phyloP scores from a whole-genome alignment of 2,888 invertebrate species.

The Odontocolon sp. region DNA sequence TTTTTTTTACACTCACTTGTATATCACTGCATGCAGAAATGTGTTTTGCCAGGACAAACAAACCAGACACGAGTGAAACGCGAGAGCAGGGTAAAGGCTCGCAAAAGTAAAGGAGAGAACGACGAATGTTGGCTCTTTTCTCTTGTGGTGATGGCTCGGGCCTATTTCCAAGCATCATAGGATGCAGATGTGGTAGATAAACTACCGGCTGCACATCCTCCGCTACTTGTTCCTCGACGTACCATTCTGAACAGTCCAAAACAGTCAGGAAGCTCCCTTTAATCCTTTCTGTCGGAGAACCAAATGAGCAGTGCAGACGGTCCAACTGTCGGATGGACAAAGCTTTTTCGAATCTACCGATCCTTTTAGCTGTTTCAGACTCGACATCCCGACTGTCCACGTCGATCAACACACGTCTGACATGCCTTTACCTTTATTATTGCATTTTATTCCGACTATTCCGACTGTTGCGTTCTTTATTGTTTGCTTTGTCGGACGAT shows the following conservation, averaged over 20 bases:
- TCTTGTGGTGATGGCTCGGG: no score
- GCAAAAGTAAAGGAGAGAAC: constrained; percentile 12
- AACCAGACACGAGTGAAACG: constrained; percentile 32
- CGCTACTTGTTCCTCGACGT: no score
- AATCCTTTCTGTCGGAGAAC: constrained; percentile 71
- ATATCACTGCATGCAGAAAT: constrained; percentile 34
- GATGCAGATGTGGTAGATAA: no score
- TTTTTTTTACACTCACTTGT: constrained; percentile 23
- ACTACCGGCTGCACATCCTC: no score
- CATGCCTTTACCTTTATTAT: constrained; percentile 39
- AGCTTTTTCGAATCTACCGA: constrained; percentile 59
- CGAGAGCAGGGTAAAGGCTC: constrained; percentile 19
- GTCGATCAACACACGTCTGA: constrained; percentile 37
- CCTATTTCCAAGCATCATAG: no score
- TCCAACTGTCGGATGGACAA: constrained; percentile 62
- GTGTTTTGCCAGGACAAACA: constrained; percentile 39
- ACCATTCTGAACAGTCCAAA: constrained; percentile 43
- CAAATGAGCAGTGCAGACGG: constrained; percentile 70
- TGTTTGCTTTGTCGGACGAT: no score
- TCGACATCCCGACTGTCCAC: constrained; percentile 1
- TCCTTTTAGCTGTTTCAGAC: constrained; percentile 23
- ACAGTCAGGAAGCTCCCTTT: constrained; percentile 70
- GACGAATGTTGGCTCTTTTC: not conserved
- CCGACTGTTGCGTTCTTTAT: no score
- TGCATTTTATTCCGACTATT: not conserved